These are phyloP conservation scores for Eucriotettix oculatus DNA, from an alignment of 2,888 invertebrate genomes.

Conservation along the genomic window DNA sequence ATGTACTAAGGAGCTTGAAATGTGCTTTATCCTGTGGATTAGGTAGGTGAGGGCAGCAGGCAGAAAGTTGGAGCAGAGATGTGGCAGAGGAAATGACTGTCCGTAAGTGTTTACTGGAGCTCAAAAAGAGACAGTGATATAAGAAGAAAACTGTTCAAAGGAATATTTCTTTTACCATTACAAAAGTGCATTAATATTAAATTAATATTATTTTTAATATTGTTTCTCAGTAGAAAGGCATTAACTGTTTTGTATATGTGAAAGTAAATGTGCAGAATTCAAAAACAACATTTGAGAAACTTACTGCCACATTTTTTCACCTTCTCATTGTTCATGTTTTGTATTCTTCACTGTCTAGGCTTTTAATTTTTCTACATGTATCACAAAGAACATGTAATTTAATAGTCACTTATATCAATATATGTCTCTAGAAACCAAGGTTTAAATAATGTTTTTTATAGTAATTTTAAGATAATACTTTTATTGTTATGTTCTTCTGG, in stretches of 20 bases:
- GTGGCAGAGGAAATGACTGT: neutral
- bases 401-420: neutral
- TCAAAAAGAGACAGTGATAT: slow-evolving; percentile 9
- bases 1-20: neutral
- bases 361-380: slow-evolving; percentile 2
- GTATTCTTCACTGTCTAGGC: neutral
- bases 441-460: neutral
- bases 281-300: neutral
- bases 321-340: neutral
- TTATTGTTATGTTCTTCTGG: neutral
- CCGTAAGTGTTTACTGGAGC: slow-evolving; percentile 4
- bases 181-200: slow-evolving; percentile 13
- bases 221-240: slow-evolving; percentile 3
- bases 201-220: slow-evolving; percentile 10
- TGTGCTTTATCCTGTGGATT: neutral
- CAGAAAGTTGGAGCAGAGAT: neutral
- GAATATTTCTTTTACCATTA: slow-evolving; percentile 8
- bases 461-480: too few species aligned
- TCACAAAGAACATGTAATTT: neutral
- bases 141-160: slow-evolving; percentile 5
- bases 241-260: neutral
- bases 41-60: neutral
- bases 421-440: too few species aligned
- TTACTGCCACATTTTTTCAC: too few species aligned
- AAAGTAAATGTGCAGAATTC: slow-evolving; percentile 1